Conservation (phyloP, 1,140 invertebrate genomes). For the Muscidifurax raptorellus region DNA sequence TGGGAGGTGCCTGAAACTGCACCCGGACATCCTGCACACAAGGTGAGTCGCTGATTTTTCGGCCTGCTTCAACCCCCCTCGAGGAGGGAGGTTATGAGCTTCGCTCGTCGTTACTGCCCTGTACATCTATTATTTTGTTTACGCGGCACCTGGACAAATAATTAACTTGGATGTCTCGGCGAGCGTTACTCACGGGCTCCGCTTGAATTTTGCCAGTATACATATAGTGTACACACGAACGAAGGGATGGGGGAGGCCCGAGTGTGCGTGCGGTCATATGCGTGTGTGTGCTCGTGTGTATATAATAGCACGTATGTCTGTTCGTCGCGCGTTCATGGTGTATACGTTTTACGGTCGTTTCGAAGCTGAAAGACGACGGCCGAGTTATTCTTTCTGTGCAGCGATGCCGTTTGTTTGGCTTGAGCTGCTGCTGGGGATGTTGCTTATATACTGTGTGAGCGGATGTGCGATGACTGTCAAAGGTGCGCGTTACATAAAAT, state of each 20-base stretch:
- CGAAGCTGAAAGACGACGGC: too few relatives aligned
- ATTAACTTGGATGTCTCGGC: neutral
- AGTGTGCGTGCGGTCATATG: neutral
- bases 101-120: too few relatives aligned
- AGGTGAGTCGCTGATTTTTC: neutral
- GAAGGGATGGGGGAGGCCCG: neutral
- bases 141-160: neutral
- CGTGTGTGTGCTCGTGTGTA: neutral
- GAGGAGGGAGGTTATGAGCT: neutral
- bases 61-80: neutral
- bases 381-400: neutral
- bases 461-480: neutral
- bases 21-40: neutral
- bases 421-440: neutral
- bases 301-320: too few relatives aligned
- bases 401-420: neutral
- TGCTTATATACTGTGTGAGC: neutral
- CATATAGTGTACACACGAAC: neutral
- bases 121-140: neutral
- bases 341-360: neutral
- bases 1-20: neutral
- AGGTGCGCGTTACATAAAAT: conserved; percentile 12
- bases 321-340: neutral
- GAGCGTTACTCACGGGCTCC: neutral
- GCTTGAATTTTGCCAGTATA: neutral